Evolutionary conservation across 2,113 vertebrate genomes (phyloP), one percentile per base, ranked within the genome.

Genomic region (Gobius niger): DNA sequence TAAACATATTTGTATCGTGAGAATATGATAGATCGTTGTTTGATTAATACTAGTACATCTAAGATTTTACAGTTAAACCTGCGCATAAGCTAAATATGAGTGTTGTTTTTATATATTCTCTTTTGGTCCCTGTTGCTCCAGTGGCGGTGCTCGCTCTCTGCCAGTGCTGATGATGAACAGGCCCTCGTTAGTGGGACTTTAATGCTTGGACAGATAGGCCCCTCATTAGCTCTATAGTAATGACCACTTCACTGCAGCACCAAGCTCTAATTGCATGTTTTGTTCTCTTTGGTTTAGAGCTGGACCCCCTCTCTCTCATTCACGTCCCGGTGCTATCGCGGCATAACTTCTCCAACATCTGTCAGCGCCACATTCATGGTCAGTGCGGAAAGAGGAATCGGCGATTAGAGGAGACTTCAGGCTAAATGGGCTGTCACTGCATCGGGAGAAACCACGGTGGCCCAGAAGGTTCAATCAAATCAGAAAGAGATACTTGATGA

Each of bases 151-250:
- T 75, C 74, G 82, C 71, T 75, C 82, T 49, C 65, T 34, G 68
- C 67, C 82, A 62, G 82, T 67, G 67, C 53, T 66, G 82, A 91
- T 91, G 92, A 93, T 93, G 91, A 92, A 93, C 91, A 93, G 91
- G 89, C 85, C 73, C 89, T 92, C 91, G 86, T 93, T 93, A 93
- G 86, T 67, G 18, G 78, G 83, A 70, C 87, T 90, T 90, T 91
- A 93, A 92, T 89, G 88, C 82, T 77, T 16, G 79, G 83, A 83
- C 85, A 89, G 91, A 93, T 91, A 91, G 91, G 61, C 54, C 62
- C 13, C 86, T 92, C 92, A 92, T 93, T 93, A 93, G 87, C 87
- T 83, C 73, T 81, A 34, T 34, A 87, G 86, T 92, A 91, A 93
- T 89, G 91, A 91, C 88, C 88, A 83, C 87, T 92, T 87, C 84